phyloP scores from a whole-genome alignment of 2,797 vertebrate genomes.

The Alauda arvensis region DNA sequence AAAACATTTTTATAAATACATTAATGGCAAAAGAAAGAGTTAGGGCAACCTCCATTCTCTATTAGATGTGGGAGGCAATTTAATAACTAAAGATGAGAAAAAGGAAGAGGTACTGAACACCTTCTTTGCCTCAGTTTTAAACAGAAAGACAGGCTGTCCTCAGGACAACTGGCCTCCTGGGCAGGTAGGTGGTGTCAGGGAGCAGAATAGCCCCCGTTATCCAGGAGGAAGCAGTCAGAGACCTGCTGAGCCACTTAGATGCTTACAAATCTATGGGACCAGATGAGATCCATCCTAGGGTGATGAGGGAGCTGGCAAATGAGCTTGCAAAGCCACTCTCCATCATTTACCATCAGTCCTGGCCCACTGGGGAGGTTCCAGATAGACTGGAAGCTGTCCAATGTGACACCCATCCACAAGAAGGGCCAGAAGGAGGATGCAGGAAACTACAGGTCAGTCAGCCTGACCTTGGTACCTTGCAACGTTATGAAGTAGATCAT shows the following conservation, averaged over 20 bases:
- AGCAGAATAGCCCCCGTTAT: background rate
- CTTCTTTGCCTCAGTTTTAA: background rate
- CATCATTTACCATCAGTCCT: no score
- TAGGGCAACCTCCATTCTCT: background rate
- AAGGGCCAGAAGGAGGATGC: no score
- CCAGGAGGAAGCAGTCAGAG: background rate
- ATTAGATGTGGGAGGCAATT: background rate
- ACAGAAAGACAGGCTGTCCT: background rate
- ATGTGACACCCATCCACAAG: no score
- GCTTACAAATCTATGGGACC: background rate
- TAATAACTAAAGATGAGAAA: background rate
- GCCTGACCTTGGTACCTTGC: no score
- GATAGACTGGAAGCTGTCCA: no score
- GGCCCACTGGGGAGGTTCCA: no score
- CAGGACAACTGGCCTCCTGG: background rate
- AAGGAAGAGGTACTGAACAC: background rate
- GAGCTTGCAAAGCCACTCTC: no score
- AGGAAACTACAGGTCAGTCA: no score
- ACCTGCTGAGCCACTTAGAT: background rate
- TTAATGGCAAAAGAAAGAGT: background rate
- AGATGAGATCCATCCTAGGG: background rate
- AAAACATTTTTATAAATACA: background rate
- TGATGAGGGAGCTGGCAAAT: no score
- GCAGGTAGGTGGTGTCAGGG: background rate
- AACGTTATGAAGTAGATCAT: background rate